Evolutionary conservation across 1,140 invertebrate genomes (phyloP), one percentile per base, ranked within the genome.

Genomic region (Anastatus disparis): DNA sequence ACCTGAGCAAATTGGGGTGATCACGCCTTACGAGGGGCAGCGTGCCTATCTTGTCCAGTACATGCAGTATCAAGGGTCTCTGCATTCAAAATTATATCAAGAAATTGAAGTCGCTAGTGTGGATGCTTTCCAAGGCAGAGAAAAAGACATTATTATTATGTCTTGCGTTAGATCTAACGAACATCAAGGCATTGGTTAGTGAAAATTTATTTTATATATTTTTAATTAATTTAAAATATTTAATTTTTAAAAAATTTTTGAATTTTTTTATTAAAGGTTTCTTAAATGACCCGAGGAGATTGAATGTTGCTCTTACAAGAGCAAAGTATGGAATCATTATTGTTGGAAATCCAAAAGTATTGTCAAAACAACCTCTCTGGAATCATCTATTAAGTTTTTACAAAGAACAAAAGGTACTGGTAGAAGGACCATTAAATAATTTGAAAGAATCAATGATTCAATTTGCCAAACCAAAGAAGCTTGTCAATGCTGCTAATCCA

Each of bases 81-180:
- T 99, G 9, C 97, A 99, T 80, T 93, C 95, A 7, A 98, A 99
- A 82, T 85, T 99, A 0, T 99, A 99, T 84, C 95, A 99, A 84
- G 97, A 99, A 82, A 98, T 99, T 53, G 98, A 99, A 86, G 97
- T 99, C 0, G 98, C 98, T 0, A 99, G 97, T 86, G 98, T 99
- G 10, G 98, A 99, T 85, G 98, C 98, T 2, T 99, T 99, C 82
- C 94, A 96, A 81, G 94, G 98, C 0, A 87, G 98, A 58, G 98
- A 99, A 79, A 99, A 99, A 81, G 98, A 99, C 80, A 95, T 99
- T 50, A 99, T 99, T 55, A 98, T 99, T 26, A 99, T 99, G 89
- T 95, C 99, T 0, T 99, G 97, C 85, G 92, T 99, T 79, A 89
- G 98, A 89, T 87, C 92, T 82, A 89, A 99, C 89, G 86, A 99